Base-by-base conservation (phyloP, 1,140 invertebrate genomes). In the Heliconius melpomene region DNA sequence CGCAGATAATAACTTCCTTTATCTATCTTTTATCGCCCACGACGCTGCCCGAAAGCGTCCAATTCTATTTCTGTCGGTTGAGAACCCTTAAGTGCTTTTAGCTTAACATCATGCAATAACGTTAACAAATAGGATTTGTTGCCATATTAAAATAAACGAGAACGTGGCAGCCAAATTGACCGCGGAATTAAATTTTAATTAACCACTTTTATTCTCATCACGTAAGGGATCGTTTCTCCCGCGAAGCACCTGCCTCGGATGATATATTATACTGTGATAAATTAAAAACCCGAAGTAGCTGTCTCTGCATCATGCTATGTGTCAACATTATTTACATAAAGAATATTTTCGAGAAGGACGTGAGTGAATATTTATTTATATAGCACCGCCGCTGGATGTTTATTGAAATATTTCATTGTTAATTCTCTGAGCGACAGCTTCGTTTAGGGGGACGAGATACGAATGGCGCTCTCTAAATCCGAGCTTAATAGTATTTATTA, bases 331-430 rank as follows among this genome's bases (percentile, higher is more conserved):
- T 93, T 93, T 93, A 91, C 90, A 89, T 87, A 90, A 90, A 90
- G 86, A 92, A 93, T 93, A 92, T 87, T 92, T 92, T 89, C 83
- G 88, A 84, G 86, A 89, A 89, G 87, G 88, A 88, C 86, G 85
- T 84, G 81, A 85, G 87, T 87, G 86, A 85, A 86, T 93, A 91
- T 93, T 94, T 94, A 93, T 90, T 94, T 94, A 93, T 90, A 87
- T 87, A 91, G 85, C 86, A 86, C 84, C 86, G 84, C 84, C 86
- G 86, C 73, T 87, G 40, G 78, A 87, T 89, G 89, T 90, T 93
- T 91, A 94, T 94, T 93, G 90, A 93, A 92, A 92, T 93, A 93
- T 92, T 94, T 94, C 90, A 93, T 92, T 91, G 90, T 94, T 94
- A 92, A 93, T 93, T 91, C 91, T 84, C 84, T 86, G 85, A 89